Base-by-base conservation (phyloP, 2,888 invertebrate genomes). In the Drosophila koepferae region DNA sequence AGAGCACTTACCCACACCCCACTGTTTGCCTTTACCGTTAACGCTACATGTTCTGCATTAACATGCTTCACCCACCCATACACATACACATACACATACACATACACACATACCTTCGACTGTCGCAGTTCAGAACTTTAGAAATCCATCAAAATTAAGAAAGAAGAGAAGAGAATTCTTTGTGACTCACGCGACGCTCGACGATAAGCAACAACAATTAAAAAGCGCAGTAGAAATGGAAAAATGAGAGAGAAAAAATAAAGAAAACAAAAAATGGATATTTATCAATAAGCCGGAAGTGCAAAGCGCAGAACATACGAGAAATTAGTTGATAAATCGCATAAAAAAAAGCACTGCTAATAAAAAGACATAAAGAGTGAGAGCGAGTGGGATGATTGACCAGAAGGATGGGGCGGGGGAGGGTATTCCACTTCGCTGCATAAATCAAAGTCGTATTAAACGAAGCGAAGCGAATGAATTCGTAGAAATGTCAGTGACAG, bases 241-340 rank as follows among this genome's bases (percentile, higher is more conserved):
- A 51, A 54, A 36, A 31, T 49, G 41, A 44, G 41, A 36, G 23
- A 23, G 4, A 23, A 23, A 20, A 20, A 20, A 20, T 2, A 20
- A 20, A 36, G n/a, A n/a, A 44, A 58, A 44, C 9, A 36, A 14
- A 46, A 38, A 38, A 23, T 3, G 16, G 28, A 18, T 53, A 66
- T 36, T 70, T 80, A 67, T 76, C 73, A 62, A 70, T 49, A 64
- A 68, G 53, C 69, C 74, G 79, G 79, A 79, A 79, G 69, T 74
- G 70, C 67, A 81, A 72, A 68, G 55, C 67, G 53, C 56, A 64
- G 43, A 77, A 69, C 38, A 66, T 66, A 34, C 59, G 59, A 80
- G 62, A 76, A 67, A 65, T 76, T 76, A 76, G 76, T 49, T 76
- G 76, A 80, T 75, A 75, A 77, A 59, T 44, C n/a, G 23, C 23